Percentiles rank a stretch among this genome's conserved stretches.
phyloP scores from a whole-genome alignment of 1,140 invertebrate genomes.

The Neodiprion pinetum region DNA sequence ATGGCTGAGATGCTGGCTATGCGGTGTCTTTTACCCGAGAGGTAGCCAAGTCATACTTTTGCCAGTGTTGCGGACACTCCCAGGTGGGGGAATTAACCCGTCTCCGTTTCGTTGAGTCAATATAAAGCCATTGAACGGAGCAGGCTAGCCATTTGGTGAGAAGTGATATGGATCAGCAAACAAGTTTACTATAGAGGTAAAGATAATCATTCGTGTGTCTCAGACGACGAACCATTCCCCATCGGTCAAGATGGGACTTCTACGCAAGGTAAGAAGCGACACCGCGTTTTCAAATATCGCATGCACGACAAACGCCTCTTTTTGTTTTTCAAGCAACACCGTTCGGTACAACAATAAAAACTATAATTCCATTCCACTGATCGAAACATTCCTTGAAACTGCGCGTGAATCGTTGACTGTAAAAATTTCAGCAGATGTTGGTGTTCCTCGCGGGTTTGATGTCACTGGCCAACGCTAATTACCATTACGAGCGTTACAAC shows the following conservation, averaged over 20 bases:
- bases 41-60: conserved; percentile 6
- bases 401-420: too few species aligned
- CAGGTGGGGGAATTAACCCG: not conserved
- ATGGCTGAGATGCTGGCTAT: not conserved
- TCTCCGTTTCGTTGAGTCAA: conserved; percentile 40
- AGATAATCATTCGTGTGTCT: not conserved
- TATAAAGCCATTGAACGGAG: conserved; percentile 50
- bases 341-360: too few species aligned
- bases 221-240: not conserved
- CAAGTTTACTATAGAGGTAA: not conserved
- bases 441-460: conserved; percentile 17
- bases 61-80: not conserved
- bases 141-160: conserved; percentile 48
- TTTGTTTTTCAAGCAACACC: too few species aligned
- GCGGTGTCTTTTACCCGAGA: conserved; percentile 33
- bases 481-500: conserved; percentile 17
- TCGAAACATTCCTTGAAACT: too few species aligned
- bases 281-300: too few species aligned
- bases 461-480: conserved; percentile 21
- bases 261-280: not conserved
- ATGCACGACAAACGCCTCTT: too few species aligned
- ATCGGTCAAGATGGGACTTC: not conserved
- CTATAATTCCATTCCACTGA: too few species aligned
- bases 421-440: conserved; percentile 32
- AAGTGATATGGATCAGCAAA: conserved; percentile 43